Base-by-base conservation (phyloP, 2,888 invertebrate genomes). In the Sinopyrophorus schimmeli region DNA sequence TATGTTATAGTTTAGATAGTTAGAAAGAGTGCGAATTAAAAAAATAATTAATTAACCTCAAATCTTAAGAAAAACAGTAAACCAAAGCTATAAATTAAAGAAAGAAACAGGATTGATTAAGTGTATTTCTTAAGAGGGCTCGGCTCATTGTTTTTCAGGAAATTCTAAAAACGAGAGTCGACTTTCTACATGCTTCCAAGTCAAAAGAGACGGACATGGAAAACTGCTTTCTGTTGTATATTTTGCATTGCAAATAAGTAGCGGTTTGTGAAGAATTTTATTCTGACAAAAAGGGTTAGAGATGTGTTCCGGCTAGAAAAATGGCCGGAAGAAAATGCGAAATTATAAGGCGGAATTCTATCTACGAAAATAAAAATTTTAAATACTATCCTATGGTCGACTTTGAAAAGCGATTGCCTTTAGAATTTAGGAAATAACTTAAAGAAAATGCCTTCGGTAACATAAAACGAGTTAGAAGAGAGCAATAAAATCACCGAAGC, bases 171-270 rank as follows among this genome's bases (percentile, higher is more conserved):
- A 26, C 10, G 37, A 43, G 32, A 21, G 31, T 38, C 24, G 27
- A 42, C 26, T 24, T 26, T 15, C 12, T 21, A 26, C 18, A 43
- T 38, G 24, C 21, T 40, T 10, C 26, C 23, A 52, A 28, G 53
- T 44, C 44, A 30, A 41, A 38, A 38, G n/a, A 44, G 34, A 38
- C 41, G 34, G 31, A 48, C 35, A 30, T 17, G 43, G 40, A 34
- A 42, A 40, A 40, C 21, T 40, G 48, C 44, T 40, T 43, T 53
- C 41, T 34, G 39, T 44, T 23, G 16, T 40, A 17, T 30, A 44
- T 35, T 53, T 48, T 48, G 53, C 48, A 44, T 48, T 48, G 53
- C 39, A 48, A 53, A 53, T 43, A 41, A 44, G 42, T 37, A 15
- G 41, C 21, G 47, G 47, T 47, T 47, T 40, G 42, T 17, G 31